A percentile compares a stretch with the other conserved stretches of the same genome.
phyloP scores from a whole-genome alignment of 1,140 invertebrate genomes.

The Nylanderia fulva region DNA sequence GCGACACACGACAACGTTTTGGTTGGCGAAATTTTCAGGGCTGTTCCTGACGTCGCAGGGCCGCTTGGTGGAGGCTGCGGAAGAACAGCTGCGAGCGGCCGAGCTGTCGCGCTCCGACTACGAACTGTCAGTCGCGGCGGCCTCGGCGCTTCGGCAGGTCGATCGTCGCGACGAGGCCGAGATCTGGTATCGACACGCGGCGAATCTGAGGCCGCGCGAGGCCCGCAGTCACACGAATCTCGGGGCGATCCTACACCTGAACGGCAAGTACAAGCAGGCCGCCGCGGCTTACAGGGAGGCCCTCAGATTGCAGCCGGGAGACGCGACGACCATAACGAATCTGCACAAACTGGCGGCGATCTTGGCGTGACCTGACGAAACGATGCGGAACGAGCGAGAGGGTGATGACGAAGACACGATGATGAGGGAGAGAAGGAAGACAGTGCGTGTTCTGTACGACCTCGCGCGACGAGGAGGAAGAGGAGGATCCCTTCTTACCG shows the following conservation, averaged over 20 bases:
- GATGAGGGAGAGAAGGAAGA: slow-evolving; percentile 15
- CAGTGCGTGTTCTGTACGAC: slow-evolving; percentile 55
- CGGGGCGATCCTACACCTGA: slow-evolving; percentile 96
- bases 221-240: slow-evolving; percentile 96
- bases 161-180: slow-evolving; percentile 93
- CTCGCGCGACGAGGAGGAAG: slow-evolving; percentile 13
- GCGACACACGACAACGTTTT: slow-evolving; percentile 17
- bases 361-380: slow-evolving; percentile 83
- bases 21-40: slow-evolving; percentile 87
- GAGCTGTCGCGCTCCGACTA: slow-evolving; percentile 92
- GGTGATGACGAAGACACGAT: background rate
- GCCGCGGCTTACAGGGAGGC: slow-evolving; percentile 93
- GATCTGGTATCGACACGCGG: slow-evolving; percentile 92
- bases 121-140: slow-evolving; percentile 93
- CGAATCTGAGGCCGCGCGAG: slow-evolving; percentile 91
- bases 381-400: background rate
- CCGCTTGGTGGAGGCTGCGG: slow-evolving; percentile 92
- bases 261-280: slow-evolving; percentile 95
- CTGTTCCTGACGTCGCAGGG: slow-evolving; percentile 94
- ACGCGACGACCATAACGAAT: slow-evolving; percentile 95
- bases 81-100: slow-evolving; percentile 91
- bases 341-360: slow-evolving; percentile 91
- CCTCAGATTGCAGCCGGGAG: slow-evolving; percentile 93
- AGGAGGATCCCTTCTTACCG: slow-evolving; percentile 61
- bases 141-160: slow-evolving; percentile 93